These are phyloP conservation scores for Battus philenor DNA, from an alignment of 1,140 invertebrate species.

Conservation along the genomic window DNA sequence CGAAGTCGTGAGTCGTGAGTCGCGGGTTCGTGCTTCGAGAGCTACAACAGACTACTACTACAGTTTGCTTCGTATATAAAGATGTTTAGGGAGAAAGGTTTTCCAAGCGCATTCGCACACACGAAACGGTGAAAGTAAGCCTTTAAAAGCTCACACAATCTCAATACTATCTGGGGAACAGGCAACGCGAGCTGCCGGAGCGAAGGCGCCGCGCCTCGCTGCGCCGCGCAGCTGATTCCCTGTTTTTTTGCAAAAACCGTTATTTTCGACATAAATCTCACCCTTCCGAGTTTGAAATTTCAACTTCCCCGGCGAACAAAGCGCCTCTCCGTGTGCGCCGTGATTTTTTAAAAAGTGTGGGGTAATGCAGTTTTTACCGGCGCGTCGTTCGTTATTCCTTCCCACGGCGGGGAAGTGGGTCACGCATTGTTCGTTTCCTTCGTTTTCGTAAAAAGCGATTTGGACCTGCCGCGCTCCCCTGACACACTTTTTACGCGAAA, in stretches of 20 bases:
- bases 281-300: slow-evolving; percentile 70
- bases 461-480: slow-evolving; percentile 56
- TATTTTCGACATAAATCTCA: slow-evolving; percentile 72
- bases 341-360: slow-evolving; percentile 68
- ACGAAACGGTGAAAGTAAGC: no score
- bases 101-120: no score
- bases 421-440: slow-evolving; percentile 58
- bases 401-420: slow-evolving; percentile 72
- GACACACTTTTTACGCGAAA: slow-evolving; percentile 66
- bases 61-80: no score
- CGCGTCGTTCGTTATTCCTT: slow-evolving; percentile 69
- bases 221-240: slow-evolving; percentile 56
- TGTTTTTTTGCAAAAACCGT: slow-evolving; percentile 67
- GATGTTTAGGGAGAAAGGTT: no score
- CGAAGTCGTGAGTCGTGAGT: no score
- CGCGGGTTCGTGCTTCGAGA: no score
- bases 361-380: slow-evolving; percentile 66
- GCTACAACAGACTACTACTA: no score
- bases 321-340: slow-evolving; percentile 35
- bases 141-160: no score
- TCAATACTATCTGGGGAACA: no score
- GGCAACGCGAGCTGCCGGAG: no score
- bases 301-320: slow-evolving; percentile 65
- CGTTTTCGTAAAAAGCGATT: slow-evolving; percentile 69
- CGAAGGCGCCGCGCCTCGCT: no score